Percentiles rank a stretch among this genome's conserved stretches.
phyloP scores from a whole-genome alignment of 2,888 invertebrate species.

The Mesorhabditis sp. region DNA sequence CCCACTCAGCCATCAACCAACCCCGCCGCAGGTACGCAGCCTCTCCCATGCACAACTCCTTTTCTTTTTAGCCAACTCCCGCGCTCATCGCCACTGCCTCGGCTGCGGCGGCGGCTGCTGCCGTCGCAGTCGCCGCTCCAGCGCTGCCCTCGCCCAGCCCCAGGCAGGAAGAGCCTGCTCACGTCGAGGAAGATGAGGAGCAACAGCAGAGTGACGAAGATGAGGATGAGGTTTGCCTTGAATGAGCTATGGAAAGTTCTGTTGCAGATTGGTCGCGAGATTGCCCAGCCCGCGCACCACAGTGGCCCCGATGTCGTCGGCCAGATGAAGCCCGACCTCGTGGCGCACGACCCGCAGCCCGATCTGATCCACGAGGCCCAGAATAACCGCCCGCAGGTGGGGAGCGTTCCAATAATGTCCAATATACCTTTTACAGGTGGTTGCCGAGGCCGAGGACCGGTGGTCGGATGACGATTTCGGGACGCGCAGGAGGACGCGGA shows the following conservation, averaged over 20 bases:
- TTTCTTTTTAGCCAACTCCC: slow-evolving; percentile 1
- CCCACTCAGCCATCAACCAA: slow-evolving; percentile 13
- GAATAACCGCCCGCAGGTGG: neutral
- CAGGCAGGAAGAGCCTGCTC: neutral
- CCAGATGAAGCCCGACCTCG: slow-evolving; percentile 42
- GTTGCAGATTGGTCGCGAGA: slow-evolving; percentile 13
- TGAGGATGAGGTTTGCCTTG: slow-evolving; percentile 10
- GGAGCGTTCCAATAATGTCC: slow-evolving; percentile 7
- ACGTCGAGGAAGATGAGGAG: slow-evolving; percentile 16
- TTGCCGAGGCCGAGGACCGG: slow-evolving; percentile 27
- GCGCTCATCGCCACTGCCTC: slow-evolving; percentile 2
- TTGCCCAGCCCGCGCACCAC: neutral
- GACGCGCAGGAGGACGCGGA: slow-evolving; percentile 26
- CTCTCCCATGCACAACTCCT: slow-evolving; percentile 7
- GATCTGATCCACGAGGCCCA: slow-evolving; percentile 38
- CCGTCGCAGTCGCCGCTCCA: slow-evolving; percentile 13
- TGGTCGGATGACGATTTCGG: slow-evolving; percentile 48
- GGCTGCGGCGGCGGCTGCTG: neutral
- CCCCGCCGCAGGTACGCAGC: slow-evolving; percentile 14
- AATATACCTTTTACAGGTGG: slow-evolving; percentile 15
- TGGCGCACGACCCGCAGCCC: slow-evolving; percentile 41
- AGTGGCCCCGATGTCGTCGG: slow-evolving; percentile 22
- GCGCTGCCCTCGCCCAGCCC: slow-evolving; percentile 7
- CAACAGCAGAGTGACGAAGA: slow-evolving; percentile 13
- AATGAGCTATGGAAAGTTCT: neutral